A percentile compares a stretch with the other conserved stretches of the same genome.
phyloP scores from a whole-genome alignment of 1,140 invertebrate genomes.

The Sycophila sp. region DNA sequence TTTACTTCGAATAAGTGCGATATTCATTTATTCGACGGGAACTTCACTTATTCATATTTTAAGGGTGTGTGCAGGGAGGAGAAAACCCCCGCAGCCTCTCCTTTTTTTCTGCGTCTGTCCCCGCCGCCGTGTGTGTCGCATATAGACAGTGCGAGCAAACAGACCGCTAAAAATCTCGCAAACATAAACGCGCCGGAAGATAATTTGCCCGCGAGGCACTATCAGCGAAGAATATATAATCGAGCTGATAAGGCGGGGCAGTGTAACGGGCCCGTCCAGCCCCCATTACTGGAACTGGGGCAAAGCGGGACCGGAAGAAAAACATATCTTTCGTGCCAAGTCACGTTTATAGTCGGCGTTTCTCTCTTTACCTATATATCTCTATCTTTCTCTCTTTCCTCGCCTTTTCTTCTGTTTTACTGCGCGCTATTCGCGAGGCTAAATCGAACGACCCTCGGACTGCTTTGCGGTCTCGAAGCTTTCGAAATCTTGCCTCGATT shows the following conservation, averaged over 20 bases:
- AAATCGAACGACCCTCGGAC: no score
- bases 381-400: neutral
- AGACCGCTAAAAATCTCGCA: neutral
- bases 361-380: no score
- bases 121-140: no score
- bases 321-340: constrained; percentile 29
- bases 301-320: constrained; percentile 28
- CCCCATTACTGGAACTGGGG: constrained; percentile 6
- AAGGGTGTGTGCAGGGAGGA: neutral
- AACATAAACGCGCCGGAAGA: neutral
- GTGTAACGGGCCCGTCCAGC: neutral
- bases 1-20: no score
- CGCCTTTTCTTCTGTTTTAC: neutral
- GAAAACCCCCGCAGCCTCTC: no score
- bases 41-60: no score
- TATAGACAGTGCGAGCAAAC: no score
- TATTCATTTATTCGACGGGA: no score
- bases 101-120: no score
- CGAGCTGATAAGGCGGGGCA: neutral
- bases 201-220: neutral
- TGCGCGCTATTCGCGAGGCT: neutral
- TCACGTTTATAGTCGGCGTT: no score
- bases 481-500: no score
- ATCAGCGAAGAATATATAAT: neutral
- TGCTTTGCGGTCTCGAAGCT: no score